Evolutionary conservation across 92 coral and sea anemone species (phyloP).

Genomic region (Epizoanthus fatuus): DNA sequence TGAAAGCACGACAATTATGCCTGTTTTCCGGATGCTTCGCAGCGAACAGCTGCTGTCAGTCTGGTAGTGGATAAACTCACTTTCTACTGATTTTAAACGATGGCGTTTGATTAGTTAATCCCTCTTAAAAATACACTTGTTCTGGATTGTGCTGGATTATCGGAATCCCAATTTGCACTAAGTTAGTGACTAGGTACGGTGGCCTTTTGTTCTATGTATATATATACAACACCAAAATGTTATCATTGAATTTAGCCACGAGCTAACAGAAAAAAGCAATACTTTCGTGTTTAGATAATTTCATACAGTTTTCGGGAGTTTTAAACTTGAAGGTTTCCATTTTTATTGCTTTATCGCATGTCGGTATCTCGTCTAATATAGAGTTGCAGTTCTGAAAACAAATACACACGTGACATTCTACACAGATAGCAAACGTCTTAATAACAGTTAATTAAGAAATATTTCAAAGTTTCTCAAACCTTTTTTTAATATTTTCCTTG

Average conservation of each 20-base stretch:
- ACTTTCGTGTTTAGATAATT: slow-evolving; percentile 7
- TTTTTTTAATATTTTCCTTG: no score
- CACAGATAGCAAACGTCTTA: neutral
- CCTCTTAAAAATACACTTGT: slow-evolving; percentile 23
- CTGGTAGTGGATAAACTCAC: neutral
- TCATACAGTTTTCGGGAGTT: neutral
- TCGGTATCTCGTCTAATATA: neutral
- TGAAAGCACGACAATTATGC: neutral
- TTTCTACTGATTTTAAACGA: neutral
- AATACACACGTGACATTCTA: neutral
- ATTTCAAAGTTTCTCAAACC: no score
- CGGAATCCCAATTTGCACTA: no score
- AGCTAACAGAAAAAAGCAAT: slow-evolving; percentile 21
- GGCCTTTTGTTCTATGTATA: no score
- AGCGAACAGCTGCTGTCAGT: slow-evolving; percentile 23
- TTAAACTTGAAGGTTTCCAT: no score
- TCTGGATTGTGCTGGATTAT: neutral
- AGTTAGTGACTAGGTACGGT: no score
- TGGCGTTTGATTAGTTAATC: slow-evolving; percentile 21
- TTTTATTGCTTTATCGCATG: slow-evolving; percentile 5
- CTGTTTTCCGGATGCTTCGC: neutral
- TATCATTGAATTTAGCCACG: neutral
- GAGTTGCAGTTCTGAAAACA: neutral
- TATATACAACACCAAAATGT: no score
- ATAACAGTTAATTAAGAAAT: no score